Evolutionary conservation across 2,888 invertebrate species (phyloP).

Genomic region (Omphaloscelis lunosa): DNA sequence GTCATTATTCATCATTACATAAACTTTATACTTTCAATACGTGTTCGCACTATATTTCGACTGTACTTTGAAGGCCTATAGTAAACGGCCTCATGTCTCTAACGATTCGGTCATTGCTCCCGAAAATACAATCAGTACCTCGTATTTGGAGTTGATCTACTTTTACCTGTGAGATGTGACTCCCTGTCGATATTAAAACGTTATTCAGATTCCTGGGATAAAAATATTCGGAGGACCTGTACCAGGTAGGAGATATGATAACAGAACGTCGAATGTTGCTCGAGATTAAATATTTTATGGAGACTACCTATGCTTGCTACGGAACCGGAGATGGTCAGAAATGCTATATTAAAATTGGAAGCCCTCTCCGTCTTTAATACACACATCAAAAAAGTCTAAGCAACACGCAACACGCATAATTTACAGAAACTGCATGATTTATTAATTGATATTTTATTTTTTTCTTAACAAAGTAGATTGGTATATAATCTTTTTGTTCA

Average conservation of each 20-base stretch:
- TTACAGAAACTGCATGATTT: no score
- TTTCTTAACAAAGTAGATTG: no score
- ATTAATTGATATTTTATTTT: no score
- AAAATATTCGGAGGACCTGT: slow-evolving; percentile 35
- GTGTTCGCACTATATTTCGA: slow-evolving; percentile 14
- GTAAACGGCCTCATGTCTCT: slow-evolving; percentile 8
- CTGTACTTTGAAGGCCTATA: slow-evolving; percentile 4
- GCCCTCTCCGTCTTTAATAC: neutral
- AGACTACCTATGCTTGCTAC: slow-evolving; percentile 17
- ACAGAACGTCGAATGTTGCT: slow-evolving; percentile 38
- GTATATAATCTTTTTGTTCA: no score
- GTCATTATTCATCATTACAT: slow-evolving; percentile 26
- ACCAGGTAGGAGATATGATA: slow-evolving; percentile 34
- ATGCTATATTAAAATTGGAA: slow-evolving; percentile 36
- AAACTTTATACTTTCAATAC: slow-evolving; percentile 25
- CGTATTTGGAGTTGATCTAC: slow-evolving; percentile 27
- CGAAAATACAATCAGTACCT: slow-evolving; percentile 47
- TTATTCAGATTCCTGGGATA: slow-evolving; percentile 46
- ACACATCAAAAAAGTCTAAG: no score
- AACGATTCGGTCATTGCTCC: slow-evolving; percentile 20
- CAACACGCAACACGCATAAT: no score
- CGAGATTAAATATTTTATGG: slow-evolving; percentile 42
- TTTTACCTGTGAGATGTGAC: slow-evolving; percentile 25
- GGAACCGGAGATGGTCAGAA: slow-evolving; percentile 19
- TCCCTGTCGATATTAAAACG: slow-evolving; percentile 54